phyloP scores from a whole-genome alignment of 2,113 vertebrate genomes.

The mouse (Mus musculus) region DNA sequence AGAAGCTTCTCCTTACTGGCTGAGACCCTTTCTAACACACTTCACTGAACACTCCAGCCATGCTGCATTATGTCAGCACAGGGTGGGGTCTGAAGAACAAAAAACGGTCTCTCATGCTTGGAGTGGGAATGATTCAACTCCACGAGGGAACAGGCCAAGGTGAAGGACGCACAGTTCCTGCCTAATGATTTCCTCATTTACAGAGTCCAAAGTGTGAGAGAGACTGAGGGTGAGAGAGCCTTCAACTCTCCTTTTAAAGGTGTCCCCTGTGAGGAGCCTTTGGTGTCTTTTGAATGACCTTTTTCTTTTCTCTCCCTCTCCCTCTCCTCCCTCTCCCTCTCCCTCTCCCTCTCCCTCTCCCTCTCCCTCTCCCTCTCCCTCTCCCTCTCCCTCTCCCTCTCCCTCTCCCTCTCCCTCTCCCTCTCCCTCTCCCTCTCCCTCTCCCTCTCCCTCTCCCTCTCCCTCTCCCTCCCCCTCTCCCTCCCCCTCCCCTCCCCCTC shows the following conservation, averaged over 20 bases:
- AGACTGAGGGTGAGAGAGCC: conserved; percentile 68
- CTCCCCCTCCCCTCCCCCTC: accelerated
- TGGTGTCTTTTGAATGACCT: conserved; percentile 77
- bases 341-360: accelerated
- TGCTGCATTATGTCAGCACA: conserved; percentile 84
- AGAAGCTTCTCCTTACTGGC: conserved; percentile 63
- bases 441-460: neutral
- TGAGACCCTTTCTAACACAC: conserved; percentile 71
- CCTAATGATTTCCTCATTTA: conserved; percentile 79
- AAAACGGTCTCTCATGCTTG: conserved; percentile 51
- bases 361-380: too few species aligned
- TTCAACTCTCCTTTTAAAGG: conserved; percentile 76
- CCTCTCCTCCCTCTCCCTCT: accelerated
- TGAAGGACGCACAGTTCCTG: conserved; percentile 52
- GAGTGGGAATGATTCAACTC: conserved; percentile 76
- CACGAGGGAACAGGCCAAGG: conserved; percentile 72
- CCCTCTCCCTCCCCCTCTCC: accelerated
- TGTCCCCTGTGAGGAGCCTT: conserved; percentile 74
- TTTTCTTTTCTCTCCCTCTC: conserved; percentile 74
- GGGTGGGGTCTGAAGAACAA: conserved; percentile 83
- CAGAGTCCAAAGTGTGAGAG: conserved; percentile 85
- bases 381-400: accelerated
- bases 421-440: accelerated
- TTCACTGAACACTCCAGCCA: conserved; percentile 81
- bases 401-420: neutral